These are phyloP conservation scores for Eilema griseolum DNA, from an alignment of 2,888 invertebrate genomes.

Conservation along the genomic window DNA sequence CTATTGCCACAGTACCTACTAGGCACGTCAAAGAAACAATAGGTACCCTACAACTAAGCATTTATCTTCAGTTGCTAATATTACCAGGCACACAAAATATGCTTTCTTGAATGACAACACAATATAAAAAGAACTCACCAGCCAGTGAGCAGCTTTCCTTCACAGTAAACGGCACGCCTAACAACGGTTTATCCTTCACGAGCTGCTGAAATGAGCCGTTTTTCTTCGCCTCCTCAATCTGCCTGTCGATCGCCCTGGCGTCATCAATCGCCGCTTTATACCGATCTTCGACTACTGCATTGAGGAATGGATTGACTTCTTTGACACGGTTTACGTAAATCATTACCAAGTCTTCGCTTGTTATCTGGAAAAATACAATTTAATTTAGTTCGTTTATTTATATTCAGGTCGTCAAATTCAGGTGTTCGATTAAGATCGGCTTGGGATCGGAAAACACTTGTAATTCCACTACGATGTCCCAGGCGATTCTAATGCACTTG, in stretches of 20 bases:
- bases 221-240: slow-evolving; percentile 59
- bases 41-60: too few species aligned
- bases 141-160: slow-evolving; percentile 93
- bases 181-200: slow-evolving; percentile 87
- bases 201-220: slow-evolving; percentile 72
- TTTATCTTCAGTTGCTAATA: too few species aligned
- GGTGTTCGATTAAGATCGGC: too few species aligned
- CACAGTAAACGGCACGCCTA: slow-evolving; percentile 94
- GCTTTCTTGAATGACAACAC: background rate
- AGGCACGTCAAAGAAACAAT: too few species aligned
- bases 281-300: slow-evolving; percentile 90
- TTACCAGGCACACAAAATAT: too few species aligned
- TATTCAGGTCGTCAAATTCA: too few species aligned
- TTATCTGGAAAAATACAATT: slow-evolving; percentile 75
- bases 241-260: slow-evolving; percentile 87
- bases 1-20: too few species aligned
- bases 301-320: slow-evolving; percentile 89
- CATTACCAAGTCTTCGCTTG: slow-evolving; percentile 86
- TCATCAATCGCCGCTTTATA: slow-evolving; percentile 89
- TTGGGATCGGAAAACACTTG: too few species aligned
- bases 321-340: slow-evolving; percentile 89
- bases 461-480: too few species aligned
- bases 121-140: slow-evolving; percentile 80
- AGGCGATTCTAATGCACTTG: too few species aligned
- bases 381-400: too few species aligned